Evolutionary conservation across 2,888 invertebrate species (phyloP).

Genomic region (Hypolimnas misippus): DNA sequence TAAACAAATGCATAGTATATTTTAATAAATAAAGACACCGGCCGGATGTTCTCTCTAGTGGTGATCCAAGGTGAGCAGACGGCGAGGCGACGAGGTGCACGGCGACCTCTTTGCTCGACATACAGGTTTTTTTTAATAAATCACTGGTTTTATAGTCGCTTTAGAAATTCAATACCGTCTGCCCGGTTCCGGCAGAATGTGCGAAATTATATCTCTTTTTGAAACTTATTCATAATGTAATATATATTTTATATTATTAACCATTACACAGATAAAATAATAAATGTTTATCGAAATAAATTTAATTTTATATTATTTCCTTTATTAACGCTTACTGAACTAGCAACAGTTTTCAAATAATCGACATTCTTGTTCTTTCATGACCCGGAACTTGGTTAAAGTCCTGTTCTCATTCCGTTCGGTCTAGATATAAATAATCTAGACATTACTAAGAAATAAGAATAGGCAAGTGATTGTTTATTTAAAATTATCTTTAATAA

Average conservation of each 20-base stretch:
- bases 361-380: conserved; percentile 9
- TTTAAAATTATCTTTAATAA: no score
- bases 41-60: conserved; percentile 58
- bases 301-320: no score
- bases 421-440: not conserved
- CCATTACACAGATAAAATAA: no score
- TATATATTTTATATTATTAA: not conserved
- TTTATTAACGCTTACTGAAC: no score
- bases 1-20: conserved; percentile 48
- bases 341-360: no score
- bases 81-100: conserved; percentile 71
- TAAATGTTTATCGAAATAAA: no score
- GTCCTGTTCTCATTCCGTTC: conserved; percentile 23
- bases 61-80: conserved; percentile 75
- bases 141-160: conserved; percentile 62
- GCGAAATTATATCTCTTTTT: conserved; percentile 23
- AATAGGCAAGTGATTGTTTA: not conserved
- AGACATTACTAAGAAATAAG: not conserved
- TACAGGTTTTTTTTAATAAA: conserved; percentile 70
- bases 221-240: conserved; percentile 11
- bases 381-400: conserved; percentile 3
- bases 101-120: conserved; percentile 66
- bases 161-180: conserved; percentile 72
- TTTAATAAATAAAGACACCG: conserved; percentile 55
- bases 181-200: conserved; percentile 54